phyloP scores from a whole-genome alignment of 1,140 invertebrate species.

The Drosophila quadrilineata region DNA sequence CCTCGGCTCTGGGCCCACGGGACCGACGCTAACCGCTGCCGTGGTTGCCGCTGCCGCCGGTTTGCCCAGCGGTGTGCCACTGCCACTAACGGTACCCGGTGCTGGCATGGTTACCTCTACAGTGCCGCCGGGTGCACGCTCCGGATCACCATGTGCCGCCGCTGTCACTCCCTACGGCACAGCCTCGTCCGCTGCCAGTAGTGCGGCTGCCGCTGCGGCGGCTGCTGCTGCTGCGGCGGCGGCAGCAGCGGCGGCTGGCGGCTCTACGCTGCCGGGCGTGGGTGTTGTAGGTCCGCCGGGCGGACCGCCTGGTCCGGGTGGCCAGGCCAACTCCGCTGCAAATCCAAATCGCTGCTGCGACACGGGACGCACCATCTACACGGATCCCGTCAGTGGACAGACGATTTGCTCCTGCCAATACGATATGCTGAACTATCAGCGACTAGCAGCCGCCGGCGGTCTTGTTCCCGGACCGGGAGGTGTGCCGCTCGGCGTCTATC shows the following conservation, averaged over 20 bases:
- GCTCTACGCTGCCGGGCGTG: constrained; percentile 54
- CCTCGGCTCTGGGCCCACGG: constrained; percentile 75
- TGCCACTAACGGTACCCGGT: constrained; percentile 46
- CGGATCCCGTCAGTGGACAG: constrained; percentile 95
- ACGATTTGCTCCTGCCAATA: constrained; percentile 96
- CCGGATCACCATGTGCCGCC: constrained; percentile 81
- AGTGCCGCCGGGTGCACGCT: constrained; percentile 82
- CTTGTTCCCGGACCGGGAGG: constrained; percentile 81
- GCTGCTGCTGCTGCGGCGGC: too few species aligned
- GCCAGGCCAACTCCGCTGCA: constrained; percentile 43
- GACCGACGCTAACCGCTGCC: constrained; percentile 82
- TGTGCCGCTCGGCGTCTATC: constrained; percentile 87
- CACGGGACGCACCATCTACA: constrained; percentile 94
- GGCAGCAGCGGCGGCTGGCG: too few species aligned
- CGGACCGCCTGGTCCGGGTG: constrained; percentile 58
- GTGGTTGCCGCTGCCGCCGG: constrained; percentile 58
- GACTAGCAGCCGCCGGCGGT: constrained; percentile 86
- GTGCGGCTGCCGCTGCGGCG: too few species aligned
- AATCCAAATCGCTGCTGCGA: constrained; percentile 90
- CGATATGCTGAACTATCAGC: constrained; percentile 90
- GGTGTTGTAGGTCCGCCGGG: constrained; percentile 52
- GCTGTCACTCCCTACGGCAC: constrained; percentile 79
- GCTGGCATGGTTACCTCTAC: constrained; percentile 76
- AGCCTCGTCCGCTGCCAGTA: constrained; percentile 35
- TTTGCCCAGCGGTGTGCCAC: constrained; percentile 31